Evolutionary conservation across 1,140 invertebrate species (phyloP), one percentile per base, ranked within the genome.

Genomic region (Drosophila dunni): DNA sequence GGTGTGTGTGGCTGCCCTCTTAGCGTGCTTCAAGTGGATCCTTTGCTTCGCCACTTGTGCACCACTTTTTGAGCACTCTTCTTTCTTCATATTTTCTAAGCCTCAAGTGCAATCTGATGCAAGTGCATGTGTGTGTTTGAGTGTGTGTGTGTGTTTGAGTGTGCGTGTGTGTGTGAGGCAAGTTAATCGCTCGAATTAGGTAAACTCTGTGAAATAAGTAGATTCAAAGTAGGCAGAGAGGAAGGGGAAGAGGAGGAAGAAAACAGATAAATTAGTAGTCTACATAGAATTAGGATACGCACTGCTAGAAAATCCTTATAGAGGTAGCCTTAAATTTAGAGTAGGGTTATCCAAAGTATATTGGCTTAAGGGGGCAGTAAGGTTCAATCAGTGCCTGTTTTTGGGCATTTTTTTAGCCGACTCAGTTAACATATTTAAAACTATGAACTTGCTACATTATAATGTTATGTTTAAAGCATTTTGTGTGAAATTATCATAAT

Each of bases 11-110:
- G 57, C 63, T 75, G 75, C 69, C 56, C 79, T 72, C 64, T 76
- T 75, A 63, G 50, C 64, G 33, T 50, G 53, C 24, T 29, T 83
- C 66, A 66, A 82, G 80, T 79, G 80, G 75, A 66, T 82, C 79
- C 80, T 81, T 67, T 78, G 61, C 71, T 46, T 58, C 46, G 64
- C 54, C 79, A 78, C 79, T 82, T 83, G 75, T 75, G 73, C 60
- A 66, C 57, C 72, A 79, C 72, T 79, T 65, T 64, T 57, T 17
- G 20, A 63, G 53, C 67, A 69, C 77, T 75, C 48, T 74, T 54
- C 34, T 10, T 63, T 15, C 4, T 50, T 38, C 10, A 50, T 40
- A 11, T 63, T 50, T 8, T 53, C 61, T 44, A 64, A 54, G 24
- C 24, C 24, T 45, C 63, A 66, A 66, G 63, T 66, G 51, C 42